Percentiles rank a stretch among this genome's conserved stretches.
Evolutionary conservation across 2,888 invertebrate species (phyloP).

Genomic region (Acrobasis suavella): DNA sequence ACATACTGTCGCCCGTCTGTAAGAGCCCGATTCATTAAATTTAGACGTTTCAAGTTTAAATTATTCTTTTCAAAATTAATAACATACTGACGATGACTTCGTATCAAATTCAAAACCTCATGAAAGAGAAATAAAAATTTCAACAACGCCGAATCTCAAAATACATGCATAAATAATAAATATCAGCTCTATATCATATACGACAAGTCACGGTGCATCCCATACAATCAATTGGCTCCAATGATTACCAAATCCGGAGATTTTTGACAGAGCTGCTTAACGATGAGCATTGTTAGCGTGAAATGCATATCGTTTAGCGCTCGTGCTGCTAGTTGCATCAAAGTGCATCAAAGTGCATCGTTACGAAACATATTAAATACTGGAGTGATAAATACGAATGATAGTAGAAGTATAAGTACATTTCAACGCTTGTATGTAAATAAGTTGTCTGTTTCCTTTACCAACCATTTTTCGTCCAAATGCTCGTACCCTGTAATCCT

Average conservation of each 20-base stretch:
- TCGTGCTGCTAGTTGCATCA: conserved; percentile 17
- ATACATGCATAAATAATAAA: not conserved
- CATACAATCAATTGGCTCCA: conserved; percentile 47
- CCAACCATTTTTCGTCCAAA: too few relatives aligned
- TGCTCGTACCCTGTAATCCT: too few relatives aligned
- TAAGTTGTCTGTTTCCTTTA: too few relatives aligned
- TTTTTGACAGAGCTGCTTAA: conserved; percentile 50
- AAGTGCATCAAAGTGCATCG: conserved; percentile 1
- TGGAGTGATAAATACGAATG: not conserved
- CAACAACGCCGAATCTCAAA: not conserved
- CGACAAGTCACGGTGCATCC: conserved; percentile 36
- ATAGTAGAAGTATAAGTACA: too few relatives aligned
- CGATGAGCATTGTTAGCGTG: conserved; percentile 54
- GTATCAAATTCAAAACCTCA: too few relatives aligned
- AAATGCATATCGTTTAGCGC: conserved; percentile 29
- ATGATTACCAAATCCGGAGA: conserved; percentile 56
- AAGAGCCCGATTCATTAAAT: too few relatives aligned
- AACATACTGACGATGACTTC: too few relatives aligned
- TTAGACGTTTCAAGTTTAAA: too few relatives aligned
- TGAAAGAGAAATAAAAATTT: too few relatives aligned
- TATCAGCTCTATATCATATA: not conserved
- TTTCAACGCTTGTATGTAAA: too few relatives aligned
- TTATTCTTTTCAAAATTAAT: too few relatives aligned
- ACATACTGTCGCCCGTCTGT: too few relatives aligned
- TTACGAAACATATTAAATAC: not conserved